phyloP scores from a whole-genome alignment of 2,113 vertebrate genomes.

The Hystrix cristata region DNA sequence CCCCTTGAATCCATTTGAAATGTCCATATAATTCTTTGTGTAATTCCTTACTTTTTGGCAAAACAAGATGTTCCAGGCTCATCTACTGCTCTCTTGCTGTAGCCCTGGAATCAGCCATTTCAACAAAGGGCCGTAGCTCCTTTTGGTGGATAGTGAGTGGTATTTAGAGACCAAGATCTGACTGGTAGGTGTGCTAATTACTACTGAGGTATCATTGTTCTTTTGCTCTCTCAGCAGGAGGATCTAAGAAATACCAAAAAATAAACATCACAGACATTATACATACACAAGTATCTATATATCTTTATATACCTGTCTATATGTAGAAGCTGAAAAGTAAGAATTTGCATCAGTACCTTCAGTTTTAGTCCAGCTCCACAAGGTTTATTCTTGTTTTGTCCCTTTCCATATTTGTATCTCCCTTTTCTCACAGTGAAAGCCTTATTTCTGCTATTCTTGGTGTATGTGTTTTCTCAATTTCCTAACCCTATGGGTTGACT shows the following conservation, averaged over 20 bases:
- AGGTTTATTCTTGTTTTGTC: background rate
- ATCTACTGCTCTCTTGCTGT: background rate
- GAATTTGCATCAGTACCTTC: background rate
- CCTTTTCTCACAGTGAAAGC: background rate
- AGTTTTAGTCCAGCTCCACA: background rate
- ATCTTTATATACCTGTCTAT: background rate
- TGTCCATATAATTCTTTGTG: background rate
- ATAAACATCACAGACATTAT: background rate
- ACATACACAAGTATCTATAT: background rate
- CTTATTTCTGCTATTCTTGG: background rate
- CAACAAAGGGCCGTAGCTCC: background rate
- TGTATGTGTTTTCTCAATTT: background rate
- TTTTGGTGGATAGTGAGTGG: background rate
- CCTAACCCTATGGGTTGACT: background rate
- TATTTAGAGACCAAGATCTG: background rate
- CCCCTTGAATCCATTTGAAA: background rate
- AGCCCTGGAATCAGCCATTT: background rate
- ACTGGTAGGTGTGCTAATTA: background rate
- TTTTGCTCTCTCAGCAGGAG: background rate
- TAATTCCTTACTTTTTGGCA: background rate
- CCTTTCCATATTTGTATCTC: background rate
- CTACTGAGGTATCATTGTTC: background rate
- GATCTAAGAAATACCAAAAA: background rate
- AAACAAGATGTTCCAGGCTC: background rate
- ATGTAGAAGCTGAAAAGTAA: background rate